These are phyloP conservation scores for Mythimna lalbum DNA, from an alignment of 2,888 invertebrate genomes.

Conservation along the genomic window DNA sequence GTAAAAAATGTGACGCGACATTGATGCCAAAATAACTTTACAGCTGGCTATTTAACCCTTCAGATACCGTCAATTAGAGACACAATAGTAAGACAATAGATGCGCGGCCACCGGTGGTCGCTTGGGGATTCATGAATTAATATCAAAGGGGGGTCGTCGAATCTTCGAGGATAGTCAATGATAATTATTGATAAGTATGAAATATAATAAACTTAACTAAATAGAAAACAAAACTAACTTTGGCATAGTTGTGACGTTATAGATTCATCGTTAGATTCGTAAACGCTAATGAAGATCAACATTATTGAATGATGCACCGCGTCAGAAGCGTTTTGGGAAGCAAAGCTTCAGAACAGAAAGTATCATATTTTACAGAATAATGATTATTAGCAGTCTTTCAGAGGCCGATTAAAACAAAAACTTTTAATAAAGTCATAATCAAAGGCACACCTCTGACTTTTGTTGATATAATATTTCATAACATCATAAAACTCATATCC, in stretches of 20 bases:
- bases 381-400: not conserved
- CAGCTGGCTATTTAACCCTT: slow-evolving; percentile 80
- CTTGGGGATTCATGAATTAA: too few relatives aligned
- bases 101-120: too few relatives aligned
- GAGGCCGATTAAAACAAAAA: not conserved
- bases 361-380: not conserved
- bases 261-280: not conserved
- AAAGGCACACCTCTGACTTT: slow-evolving; percentile 13
- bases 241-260: not conserved
- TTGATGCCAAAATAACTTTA: slow-evolving; percentile 82
- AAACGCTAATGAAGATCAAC: not conserved
- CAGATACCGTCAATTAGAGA: too few relatives aligned
- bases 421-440: not conserved
- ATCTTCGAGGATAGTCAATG: slow-evolving; percentile 3
- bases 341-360: not conserved
- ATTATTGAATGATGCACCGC: not conserved
- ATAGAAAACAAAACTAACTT: not conserved
- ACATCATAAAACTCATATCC: slow-evolving; percentile 56
- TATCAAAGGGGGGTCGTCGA: slow-evolving; percentile 68
- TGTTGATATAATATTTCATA: slow-evolving; percentile 42
- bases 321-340: not conserved
- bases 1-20: slow-evolving; percentile 78
- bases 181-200: not conserved
- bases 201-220: not conserved
- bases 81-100: too few relatives aligned